phyloP scores from a whole-genome alignment of 2,888 invertebrate genomes.

The Rapana venosa region DNA sequence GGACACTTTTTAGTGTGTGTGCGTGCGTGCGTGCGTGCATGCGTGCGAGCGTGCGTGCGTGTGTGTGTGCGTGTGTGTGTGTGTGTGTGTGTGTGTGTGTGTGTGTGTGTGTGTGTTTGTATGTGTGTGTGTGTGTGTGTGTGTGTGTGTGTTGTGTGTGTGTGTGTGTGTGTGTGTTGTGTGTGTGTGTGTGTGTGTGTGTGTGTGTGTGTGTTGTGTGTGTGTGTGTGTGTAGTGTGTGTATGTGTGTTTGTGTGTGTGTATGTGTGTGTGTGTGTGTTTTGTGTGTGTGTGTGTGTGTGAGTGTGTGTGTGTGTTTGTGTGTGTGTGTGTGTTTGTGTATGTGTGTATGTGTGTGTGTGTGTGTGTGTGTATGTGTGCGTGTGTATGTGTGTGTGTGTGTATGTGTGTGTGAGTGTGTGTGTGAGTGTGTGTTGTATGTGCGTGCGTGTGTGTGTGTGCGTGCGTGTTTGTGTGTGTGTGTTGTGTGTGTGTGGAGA shows the following conservation, averaged over 20 bases:
- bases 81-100: not conserved
- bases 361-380: not conserved
- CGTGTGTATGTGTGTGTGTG: not conserved
- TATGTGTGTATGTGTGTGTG: conserved; percentile 2
- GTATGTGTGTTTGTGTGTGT: too few species aligned
- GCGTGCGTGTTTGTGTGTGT: not conserved
- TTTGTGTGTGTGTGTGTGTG: too few species aligned
- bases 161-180: conserved; percentile 1
- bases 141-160: conserved; percentile 16
- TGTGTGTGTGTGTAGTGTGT: too few species aligned
- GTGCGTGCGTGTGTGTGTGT: not conserved
- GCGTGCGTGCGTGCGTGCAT: too few species aligned
- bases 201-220: too few species aligned
- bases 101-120: not conserved
- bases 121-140: not conserved
- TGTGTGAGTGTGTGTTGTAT: not conserved
- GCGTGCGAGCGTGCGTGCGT: too few species aligned
- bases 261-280: too few species aligned
- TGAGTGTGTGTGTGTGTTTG: too few species aligned
- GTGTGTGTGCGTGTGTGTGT: too few species aligned
- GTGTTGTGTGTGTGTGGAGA: not conserved
- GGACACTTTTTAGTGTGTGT: too few species aligned
- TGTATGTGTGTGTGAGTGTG: not conserved
- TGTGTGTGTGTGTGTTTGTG: conserved; percentile 11
- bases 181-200: too few species aligned